These are phyloP conservation scores for Xerus rutilus DNA, from an alignment of 2,797 vertebrate species.

Conservation along the genomic window DNA sequence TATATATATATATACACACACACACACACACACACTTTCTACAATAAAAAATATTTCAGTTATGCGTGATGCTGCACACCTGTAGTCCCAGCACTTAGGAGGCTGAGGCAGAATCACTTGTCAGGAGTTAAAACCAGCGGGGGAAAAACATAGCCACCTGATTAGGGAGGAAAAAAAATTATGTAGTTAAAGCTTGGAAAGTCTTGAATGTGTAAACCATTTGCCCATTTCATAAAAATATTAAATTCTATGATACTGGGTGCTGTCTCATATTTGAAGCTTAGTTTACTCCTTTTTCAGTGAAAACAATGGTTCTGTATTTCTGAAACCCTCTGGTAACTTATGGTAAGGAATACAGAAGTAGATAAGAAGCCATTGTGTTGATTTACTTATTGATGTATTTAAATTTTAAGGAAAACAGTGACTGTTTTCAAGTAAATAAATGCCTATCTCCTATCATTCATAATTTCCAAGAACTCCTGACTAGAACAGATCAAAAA, in stretches of 20 bases:
- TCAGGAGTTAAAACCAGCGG: too few relatives aligned
- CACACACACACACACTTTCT: not conserved
- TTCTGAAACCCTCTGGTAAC: constrained; percentile 40
- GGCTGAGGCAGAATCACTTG: not conserved
- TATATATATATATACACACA: too few relatives aligned
- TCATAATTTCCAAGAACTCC: not conserved
- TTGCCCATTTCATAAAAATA: constrained; percentile 26
- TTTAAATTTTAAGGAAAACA: constrained; percentile 26
- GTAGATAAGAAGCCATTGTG: not conserved
- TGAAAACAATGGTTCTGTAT: not conserved
- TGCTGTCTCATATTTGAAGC: not conserved
- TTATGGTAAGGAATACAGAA: not conserved
- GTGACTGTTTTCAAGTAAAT: constrained; percentile 4
- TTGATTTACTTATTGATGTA: not conserved
- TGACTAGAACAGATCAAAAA: not conserved
- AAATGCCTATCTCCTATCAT: not conserved
- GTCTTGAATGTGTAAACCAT: not conserved
- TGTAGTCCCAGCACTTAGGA: not conserved
- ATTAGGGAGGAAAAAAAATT: not conserved
- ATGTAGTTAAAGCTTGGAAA: not conserved
- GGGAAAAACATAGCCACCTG: too few relatives aligned
- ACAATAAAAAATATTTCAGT: not conserved
- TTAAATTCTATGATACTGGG: not conserved
- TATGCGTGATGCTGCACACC: not conserved
- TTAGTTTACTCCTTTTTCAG: not conserved